A percentile compares a stretch with the other conserved stretches of the same genome.
Conservation (phyloP, 23 tunicate species). For the Trididemnum clinides region DNA sequence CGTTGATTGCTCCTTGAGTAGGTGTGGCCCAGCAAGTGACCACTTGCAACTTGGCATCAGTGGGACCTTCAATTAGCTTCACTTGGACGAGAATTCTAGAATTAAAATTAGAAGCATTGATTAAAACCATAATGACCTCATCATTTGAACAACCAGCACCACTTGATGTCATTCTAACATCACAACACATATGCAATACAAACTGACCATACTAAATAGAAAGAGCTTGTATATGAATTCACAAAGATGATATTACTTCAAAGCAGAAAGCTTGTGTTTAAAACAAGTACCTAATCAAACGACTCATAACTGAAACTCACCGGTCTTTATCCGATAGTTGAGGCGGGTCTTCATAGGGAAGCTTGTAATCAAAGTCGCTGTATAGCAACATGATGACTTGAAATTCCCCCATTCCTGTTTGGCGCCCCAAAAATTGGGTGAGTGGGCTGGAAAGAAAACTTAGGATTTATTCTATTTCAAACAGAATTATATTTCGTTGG, state of each 20-base stretch:
- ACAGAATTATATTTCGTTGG: background rate
- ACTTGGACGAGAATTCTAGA: constrained; percentile 69
- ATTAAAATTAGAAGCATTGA: background rate
- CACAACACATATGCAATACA: too few species aligned
- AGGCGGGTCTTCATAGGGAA: constrained; percentile 46
- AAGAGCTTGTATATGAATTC: too few species aligned
- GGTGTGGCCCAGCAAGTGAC: constrained; percentile 85
- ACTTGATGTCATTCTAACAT: too few species aligned
- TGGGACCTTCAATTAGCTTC: constrained; percentile 63
- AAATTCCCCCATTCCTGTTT: constrained; percentile 60
- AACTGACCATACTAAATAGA: too few species aligned
- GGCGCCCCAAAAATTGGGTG: constrained; percentile 57
- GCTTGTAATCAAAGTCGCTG: constrained; percentile 41
- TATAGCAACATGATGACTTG: constrained; percentile 79
- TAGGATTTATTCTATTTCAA: background rate
- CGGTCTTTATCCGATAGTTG: constrained; percentile 32
- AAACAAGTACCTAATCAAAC: too few species aligned
- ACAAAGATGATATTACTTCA: too few species aligned
- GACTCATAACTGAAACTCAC: too few species aligned
- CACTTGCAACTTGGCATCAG: constrained; percentile 44
- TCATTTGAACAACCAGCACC: too few species aligned
- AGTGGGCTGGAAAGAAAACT: constrained; percentile 37
- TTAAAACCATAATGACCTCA: background rate
- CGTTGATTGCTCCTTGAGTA: background rate
- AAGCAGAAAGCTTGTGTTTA: too few species aligned